Evolutionary conservation across 2,113 vertebrate species (phyloP).

Genomic region (Macrotis lagotis): DNA sequence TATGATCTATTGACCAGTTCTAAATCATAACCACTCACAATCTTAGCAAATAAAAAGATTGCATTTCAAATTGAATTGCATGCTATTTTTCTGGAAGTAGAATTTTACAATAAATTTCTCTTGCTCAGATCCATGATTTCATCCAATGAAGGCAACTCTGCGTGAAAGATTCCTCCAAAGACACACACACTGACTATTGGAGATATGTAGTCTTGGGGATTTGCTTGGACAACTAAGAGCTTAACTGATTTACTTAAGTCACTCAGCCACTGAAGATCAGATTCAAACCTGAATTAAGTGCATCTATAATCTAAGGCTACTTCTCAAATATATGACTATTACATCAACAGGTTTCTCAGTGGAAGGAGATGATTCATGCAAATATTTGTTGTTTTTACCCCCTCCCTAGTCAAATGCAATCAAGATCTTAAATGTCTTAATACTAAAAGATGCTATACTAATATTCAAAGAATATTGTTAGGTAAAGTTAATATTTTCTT

Average conservation of each 20-base stretch:
- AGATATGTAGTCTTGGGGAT: neutral
- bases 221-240: neutral
- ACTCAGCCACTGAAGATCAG: neutral
- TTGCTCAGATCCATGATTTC: neutral
- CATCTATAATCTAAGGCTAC: neutral
- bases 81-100: neutral
- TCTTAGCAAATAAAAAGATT: neutral
- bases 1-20: neutral
- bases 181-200: neutral
- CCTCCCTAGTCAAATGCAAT: neutral
- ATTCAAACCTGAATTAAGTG: neutral
- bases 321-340: neutral
- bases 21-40: neutral
- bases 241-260: neutral
- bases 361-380: neutral
- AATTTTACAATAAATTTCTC: neutral
- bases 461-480: neutral
- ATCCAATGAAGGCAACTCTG: neutral
- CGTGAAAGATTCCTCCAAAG: neutral
- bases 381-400: neutral
- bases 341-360: neutral
- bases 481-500: neutral
- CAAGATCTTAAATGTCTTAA: neutral
- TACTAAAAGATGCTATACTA: neutral
- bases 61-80: neutral